These are phyloP conservation scores for Lasiurus borealis DNA, from an alignment of 2,113 vertebrate species.

Conservation along the genomic window DNA sequence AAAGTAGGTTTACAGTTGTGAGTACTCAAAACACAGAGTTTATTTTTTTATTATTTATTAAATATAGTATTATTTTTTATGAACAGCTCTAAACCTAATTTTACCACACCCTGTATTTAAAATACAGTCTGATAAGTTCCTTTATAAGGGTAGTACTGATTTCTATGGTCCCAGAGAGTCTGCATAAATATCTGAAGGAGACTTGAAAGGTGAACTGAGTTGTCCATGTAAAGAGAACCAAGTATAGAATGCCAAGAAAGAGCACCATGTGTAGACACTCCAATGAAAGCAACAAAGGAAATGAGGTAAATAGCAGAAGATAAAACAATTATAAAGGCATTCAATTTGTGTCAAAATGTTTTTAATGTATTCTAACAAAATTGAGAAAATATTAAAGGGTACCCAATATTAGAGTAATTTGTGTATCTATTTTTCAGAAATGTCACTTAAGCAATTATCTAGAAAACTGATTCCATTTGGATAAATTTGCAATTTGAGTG, in stretches of 20 bases:
- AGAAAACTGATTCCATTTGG: neutral
- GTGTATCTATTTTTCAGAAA: slow-evolving; percentile 55
- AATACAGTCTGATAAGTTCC: neutral
- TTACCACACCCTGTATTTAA: neutral
- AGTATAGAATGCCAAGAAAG: neutral
- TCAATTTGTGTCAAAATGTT: slow-evolving; percentile 25
- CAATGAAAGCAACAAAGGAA: neutral
- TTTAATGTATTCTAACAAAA: slow-evolving; percentile 48
- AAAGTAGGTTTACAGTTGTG: neutral
- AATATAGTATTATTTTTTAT: neutral
- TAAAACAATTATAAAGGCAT: neutral
- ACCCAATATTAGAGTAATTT: slow-evolving; percentile 17
- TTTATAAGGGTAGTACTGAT: neutral
- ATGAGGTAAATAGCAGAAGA: neutral
- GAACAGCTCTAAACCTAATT: neutral
- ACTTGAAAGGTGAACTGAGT: neutral
- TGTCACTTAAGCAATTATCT: slow-evolving; percentile 22
- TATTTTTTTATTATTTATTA: neutral
- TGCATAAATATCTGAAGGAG: neutral
- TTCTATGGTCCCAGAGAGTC: neutral
- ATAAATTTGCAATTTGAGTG: neutral
- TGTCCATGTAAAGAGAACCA: neutral
- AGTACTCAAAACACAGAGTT: neutral
- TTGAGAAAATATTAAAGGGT: slow-evolving; percentile 32
- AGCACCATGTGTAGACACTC: neutral